These are phyloP conservation scores for Rattus norvegicus DNA, from an alignment of 2,113 vertebrate species.

Conservation along the genomic window GRCr8 NC_086036.1:64039501-64040000, in stretches of 20 bases:
- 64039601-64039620: background rate
- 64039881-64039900: constrained; percentile 56
- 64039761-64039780: constrained; percentile 21
- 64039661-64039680: background rate
- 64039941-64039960: constrained; percentile 37
- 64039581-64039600: background rate
- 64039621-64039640: background rate
- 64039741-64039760: background rate
- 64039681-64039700: background rate
- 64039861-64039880: constrained; percentile 75
- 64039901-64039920: constrained; percentile 63
- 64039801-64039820: constrained; percentile 31
- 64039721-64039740: background rate
- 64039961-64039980: background rate
- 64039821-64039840: constrained; percentile 63
- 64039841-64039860: constrained; percentile 63
- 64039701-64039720: background rate
- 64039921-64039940: constrained; percentile 32
- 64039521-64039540: background rate
- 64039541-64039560: background rate
- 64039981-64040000: constrained; percentile 8
- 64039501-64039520: background rate
- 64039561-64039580: background rate
- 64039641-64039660: background rate
- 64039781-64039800: background rate